Base-by-base conservation (phyloP, 2,888 invertebrate genomes). In the Drosophila neoperkinsi region DNA sequence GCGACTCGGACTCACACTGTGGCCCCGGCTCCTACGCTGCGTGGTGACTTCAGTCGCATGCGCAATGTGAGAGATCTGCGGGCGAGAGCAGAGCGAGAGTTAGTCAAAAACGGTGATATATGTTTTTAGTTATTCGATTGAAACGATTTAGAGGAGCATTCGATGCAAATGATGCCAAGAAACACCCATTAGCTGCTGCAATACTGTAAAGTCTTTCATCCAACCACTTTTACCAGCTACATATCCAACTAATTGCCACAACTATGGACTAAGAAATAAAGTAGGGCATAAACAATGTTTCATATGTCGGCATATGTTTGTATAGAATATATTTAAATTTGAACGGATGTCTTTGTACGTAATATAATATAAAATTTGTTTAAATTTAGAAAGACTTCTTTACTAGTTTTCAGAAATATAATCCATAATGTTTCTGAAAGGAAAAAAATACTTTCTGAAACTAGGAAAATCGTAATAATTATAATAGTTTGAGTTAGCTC, bases 41-140 rank as follows among this genome's bases (percentile, higher is more conserved):
- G 21, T 46, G 34, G n/a, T 34, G n/a, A 7, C n/a, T 9, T 18
- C 59, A 61, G 46, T 75, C 80, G 79, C 80, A 82, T 81, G 77
- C 68, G 74, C 75, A 73, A 64, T 51, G 4, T 46, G 16, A 46
- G 46, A 25, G 46, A 25, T 46, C 46, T 46, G 25, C 25, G 46
- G 25, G 4, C 9, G 21, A 25, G 9, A 46, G 46, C 16, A 46
- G 9, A 4, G 4, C 13, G 4, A 25, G 16, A 21, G 13, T 46
- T 46, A 46, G 46, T 46, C 13, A 4, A 16, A 21, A 46, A 4
- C 16, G 25, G 21, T 46, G 9, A 9, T 9, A 16, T 4, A 46
- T 25, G 4, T 4, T 21, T 46, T 16, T 21, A 16, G 0, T 7
- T 4, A 46, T 46, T n/a, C 21, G 11, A 43, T 43, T 21, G 21